A percentile compares a stretch with the other conserved stretches of the same genome.
phyloP scores from a whole-genome alignment of 2,113 vertebrate species.

The Gadus macrocephalus region DNA sequence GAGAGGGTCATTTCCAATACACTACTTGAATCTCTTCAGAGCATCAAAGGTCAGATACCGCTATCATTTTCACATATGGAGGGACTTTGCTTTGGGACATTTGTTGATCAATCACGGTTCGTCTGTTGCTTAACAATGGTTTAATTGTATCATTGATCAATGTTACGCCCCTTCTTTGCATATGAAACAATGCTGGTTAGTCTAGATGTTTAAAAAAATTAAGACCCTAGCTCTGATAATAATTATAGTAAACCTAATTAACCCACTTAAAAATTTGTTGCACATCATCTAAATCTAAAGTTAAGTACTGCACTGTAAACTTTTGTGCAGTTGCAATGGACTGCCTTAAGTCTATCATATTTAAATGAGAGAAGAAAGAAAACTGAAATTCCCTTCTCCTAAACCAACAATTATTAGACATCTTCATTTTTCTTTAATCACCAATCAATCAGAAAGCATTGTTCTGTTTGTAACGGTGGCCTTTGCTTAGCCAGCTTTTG shows the following conservation, averaged over 20 bases:
- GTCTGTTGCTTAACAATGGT: not conserved
- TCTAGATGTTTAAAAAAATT: not conserved
- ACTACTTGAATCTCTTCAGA: not conserved
- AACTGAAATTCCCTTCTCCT: too few species aligned
- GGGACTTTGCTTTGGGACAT: conserved; percentile 50
- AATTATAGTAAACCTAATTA: too few species aligned
- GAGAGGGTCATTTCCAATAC: not conserved
- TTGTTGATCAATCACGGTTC: conserved; percentile 38
- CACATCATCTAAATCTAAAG: not conserved
- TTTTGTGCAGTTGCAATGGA: not conserved
- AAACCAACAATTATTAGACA: too few species aligned
- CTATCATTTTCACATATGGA: conserved; percentile 18
- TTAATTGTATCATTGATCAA: conserved; percentile 24
- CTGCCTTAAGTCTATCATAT: too few species aligned
- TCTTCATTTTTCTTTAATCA: too few species aligned
- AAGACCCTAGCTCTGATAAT: too few species aligned
- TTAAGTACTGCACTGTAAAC: not conserved
- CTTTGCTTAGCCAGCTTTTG: conserved; percentile 17
- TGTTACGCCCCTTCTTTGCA: conserved; percentile 7
- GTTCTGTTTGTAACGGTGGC: conserved; percentile 7
- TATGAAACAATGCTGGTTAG: not conserved
- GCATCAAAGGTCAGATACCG: conserved; percentile 28
- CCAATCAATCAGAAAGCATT: not conserved
- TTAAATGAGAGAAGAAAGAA: too few species aligned
- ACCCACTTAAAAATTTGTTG: too few species aligned